Conservation (phyloP, 2,113 vertebrate species). For the Phyllostomus discolor region DNA sequence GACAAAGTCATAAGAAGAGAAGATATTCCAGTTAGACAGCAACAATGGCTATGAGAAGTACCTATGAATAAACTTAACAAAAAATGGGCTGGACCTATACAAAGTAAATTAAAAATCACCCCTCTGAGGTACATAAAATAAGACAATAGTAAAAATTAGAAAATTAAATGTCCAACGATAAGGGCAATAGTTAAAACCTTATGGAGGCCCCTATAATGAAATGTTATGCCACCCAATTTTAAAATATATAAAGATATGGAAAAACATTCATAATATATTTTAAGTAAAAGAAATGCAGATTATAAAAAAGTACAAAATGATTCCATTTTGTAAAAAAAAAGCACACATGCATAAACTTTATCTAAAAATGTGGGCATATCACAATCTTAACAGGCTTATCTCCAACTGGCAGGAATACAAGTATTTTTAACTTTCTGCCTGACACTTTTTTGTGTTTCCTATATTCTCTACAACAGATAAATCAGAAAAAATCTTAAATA, state of each 20-base stretch:
- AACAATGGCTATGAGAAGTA: slow-evolving; percentile 25
- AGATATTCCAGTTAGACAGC: not conserved
- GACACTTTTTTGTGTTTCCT: not conserved
- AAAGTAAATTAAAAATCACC: slow-evolving; percentile 21
- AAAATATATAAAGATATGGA: not conserved
- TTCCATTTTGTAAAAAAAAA: not conserved
- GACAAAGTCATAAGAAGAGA: not conserved
- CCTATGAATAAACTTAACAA: slow-evolving; percentile 19
- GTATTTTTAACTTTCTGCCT: not conserved
- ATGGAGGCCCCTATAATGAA: not conserved
- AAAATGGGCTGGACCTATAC: not conserved
- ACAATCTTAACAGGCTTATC: not conserved
- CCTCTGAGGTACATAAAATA: not conserved
- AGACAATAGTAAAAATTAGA: not conserved
- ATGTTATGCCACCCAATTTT: not conserved
- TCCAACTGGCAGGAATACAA: not conserved
- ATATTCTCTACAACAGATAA: not conserved
- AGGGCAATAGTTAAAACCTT: not conserved
- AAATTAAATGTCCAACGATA: not conserved
- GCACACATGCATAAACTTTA: not conserved
- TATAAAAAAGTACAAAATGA: not conserved
- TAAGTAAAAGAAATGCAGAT: not conserved
- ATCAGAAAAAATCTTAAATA: not conserved
- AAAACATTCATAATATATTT: not conserved
- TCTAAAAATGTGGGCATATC: not conserved